A percentile compares a stretch with the other conserved stretches of the same genome.
phyloP scores from a whole-genome alignment of 2,888 invertebrate species.

The Pocota personata region DNA sequence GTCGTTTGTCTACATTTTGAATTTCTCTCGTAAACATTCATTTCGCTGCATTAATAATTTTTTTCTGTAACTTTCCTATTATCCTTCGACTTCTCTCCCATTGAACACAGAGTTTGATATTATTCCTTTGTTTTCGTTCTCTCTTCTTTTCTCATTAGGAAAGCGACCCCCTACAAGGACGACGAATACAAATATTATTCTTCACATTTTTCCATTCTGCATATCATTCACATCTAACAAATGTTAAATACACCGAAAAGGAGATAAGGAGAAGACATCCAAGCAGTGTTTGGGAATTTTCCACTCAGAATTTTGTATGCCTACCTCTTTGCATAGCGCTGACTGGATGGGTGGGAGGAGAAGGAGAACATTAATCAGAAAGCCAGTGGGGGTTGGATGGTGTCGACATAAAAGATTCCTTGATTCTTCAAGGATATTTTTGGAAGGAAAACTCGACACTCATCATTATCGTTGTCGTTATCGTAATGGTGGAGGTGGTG shows the following conservation, averaged over 20 bases:
- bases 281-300: conserved; percentile 28
- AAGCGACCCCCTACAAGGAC: neutral
- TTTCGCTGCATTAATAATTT: conserved; percentile 30
- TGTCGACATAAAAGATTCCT: conserved; percentile 2
- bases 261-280: neutral
- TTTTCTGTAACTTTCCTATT: neutral
- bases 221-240: conserved; percentile 17
- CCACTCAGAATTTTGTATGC: conserved; percentile 7
- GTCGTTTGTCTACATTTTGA: conserved; percentile 21
- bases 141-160: neutral
- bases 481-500: conserved; percentile 6
- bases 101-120: conserved; percentile 28
- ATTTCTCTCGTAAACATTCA: conserved; percentile 5
- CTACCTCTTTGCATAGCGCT: neutral
- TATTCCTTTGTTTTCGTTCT: neutral
- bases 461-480: neutral
- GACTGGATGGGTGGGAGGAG: neutral
- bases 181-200: conserved; percentile 2
- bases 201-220: conserved; percentile 26
- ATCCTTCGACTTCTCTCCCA: conserved; percentile 13
- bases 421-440: conserved; percentile 13
- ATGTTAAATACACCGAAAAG: conserved; percentile 9
- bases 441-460: neutral
- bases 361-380: conserved; percentile 17
- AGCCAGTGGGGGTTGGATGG: neutral